phyloP scores from a whole-genome alignment of 2,888 invertebrate species.

The Micoletzkya japonica region DNA sequence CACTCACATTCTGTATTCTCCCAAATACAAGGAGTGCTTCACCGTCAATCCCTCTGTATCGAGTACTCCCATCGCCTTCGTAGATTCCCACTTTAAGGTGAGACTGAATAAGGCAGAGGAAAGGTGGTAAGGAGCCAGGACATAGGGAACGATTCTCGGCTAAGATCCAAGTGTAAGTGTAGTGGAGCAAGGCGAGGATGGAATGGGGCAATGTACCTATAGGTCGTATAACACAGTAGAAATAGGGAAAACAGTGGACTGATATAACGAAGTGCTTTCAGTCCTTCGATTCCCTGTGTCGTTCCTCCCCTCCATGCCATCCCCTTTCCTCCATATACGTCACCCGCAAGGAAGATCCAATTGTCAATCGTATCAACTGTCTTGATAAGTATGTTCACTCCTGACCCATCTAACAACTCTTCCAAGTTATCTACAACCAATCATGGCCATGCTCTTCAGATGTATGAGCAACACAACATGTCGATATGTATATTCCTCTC shows the following conservation, averaged over 20 bases:
- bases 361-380: background rate
- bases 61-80: slow-evolving; percentile 8
- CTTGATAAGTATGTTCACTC: background rate
- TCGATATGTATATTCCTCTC: slow-evolving; percentile 9
- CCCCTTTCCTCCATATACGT: slow-evolving; percentile 22
- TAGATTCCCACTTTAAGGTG: slow-evolving; percentile 24
- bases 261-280: no score
- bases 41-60: background rate
- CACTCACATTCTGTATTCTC: background rate
- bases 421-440: background rate
- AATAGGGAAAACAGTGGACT: no score
- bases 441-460: background rate
- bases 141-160: no score
- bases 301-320: slow-evolving; percentile 9
- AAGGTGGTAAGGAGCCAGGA: no score
- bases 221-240: no score
- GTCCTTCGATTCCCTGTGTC: slow-evolving; percentile 2
- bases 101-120: no score
- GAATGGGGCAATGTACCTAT: no score
- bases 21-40: slow-evolving; percentile 24
- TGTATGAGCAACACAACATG: slow-evolving; percentile 7
- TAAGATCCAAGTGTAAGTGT: no score
- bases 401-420: background rate
- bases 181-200: no score
- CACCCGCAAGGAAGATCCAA: background rate